Conservation (phyloP, 2,113 vertebrate genomes). For the Hemibagrus wyckioides region DNA sequence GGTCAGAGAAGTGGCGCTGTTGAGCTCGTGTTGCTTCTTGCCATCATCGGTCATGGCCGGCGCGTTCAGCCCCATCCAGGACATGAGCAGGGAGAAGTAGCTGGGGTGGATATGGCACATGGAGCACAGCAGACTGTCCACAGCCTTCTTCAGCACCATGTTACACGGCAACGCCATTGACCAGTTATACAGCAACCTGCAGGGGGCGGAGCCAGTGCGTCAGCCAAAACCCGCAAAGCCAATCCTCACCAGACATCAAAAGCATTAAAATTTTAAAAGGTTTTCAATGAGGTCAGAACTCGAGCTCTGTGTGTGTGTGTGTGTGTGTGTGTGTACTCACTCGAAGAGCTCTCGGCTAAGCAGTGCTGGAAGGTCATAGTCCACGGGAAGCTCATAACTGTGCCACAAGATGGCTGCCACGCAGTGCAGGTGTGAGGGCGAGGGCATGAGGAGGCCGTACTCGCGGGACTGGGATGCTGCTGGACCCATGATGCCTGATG, state of each 20-base stretch:
- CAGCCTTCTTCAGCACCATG: conserved; percentile 96
- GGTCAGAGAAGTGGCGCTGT: conserved; percentile 74
- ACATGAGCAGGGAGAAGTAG: conserved; percentile 97
- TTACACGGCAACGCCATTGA: conserved; percentile 96
- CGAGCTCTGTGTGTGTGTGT: neutral
- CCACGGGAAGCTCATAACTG: conserved; percentile 93
- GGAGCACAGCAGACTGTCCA: conserved; percentile 96
- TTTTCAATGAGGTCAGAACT: too few relatives aligned
- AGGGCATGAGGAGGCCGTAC: conserved; percentile 96
- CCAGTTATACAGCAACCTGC: conserved; percentile 92
- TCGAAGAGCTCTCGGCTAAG: conserved; percentile 93
- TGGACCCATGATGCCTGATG: conserved; percentile 76
- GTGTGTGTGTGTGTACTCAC: conserved; percentile 75
- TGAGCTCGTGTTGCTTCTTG: conserved; percentile 89
- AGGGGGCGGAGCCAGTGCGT: conserved; percentile 8
- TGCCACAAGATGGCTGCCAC: conserved; percentile 97
- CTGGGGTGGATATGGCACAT: conserved; percentile 97
- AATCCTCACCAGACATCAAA: neutral
- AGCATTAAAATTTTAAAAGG: neutral
- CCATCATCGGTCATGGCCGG: conserved; percentile 96
- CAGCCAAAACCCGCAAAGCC: neutral
- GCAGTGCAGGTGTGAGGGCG: conserved; percentile 95
- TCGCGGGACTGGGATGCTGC: conserved; percentile 78
- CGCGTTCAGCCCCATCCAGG: conserved; percentile 93
- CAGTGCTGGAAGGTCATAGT: conserved; percentile 92